Conservation (phyloP, 2,113 vertebrate genomes). For the Poeciliopsis occidentalis region DNA sequence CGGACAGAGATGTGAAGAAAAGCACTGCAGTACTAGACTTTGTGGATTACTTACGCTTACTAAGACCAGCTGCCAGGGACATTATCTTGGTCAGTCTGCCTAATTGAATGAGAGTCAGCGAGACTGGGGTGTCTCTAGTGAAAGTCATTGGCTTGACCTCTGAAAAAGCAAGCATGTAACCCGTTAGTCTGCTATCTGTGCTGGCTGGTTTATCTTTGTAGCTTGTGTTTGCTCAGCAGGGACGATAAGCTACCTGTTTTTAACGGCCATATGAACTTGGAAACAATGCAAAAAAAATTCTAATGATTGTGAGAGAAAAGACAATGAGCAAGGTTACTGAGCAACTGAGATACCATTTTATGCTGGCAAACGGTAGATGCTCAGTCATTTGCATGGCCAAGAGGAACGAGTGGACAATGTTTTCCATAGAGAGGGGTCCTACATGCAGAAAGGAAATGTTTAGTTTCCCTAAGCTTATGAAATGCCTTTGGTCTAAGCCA, state of each 20-base stretch:
- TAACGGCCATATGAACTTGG: slow-evolving; percentile 12
- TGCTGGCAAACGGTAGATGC: slow-evolving; percentile 29
- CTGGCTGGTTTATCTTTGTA: slow-evolving; percentile 45
- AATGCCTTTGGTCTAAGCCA: slow-evolving; percentile 67
- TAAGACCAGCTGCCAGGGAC: slow-evolving; percentile 68
- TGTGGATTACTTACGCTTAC: slow-evolving; percentile 70
- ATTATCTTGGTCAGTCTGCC: slow-evolving; percentile 72
- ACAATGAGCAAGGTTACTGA: slow-evolving; percentile 19
- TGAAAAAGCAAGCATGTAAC: slow-evolving; percentile 61
- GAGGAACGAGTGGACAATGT: slow-evolving; percentile 66
- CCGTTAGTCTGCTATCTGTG: slow-evolving; percentile 67
- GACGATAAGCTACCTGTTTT: slow-evolving; percentile 54
- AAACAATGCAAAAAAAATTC: slow-evolving; percentile 14
- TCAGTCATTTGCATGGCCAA: slow-evolving; percentile 66
- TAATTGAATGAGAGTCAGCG: slow-evolving; percentile 74
- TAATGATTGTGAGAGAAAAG: slow-evolving; percentile 2
- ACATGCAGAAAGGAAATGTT: slow-evolving; percentile 44
- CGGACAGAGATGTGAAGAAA: slow-evolving; percentile 50
- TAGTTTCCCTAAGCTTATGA: slow-evolving; percentile 40
- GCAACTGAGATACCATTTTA: slow-evolving; percentile 60
- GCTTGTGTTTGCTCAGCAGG: slow-evolving; percentile 49
- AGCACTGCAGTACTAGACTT: slow-evolving; percentile 50
- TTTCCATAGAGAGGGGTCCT: slow-evolving; percentile 53
- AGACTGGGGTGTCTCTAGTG: slow-evolving; percentile 63
- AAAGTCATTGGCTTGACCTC: slow-evolving; percentile 77